Evolutionary conservation across 2,888 invertebrate genomes (phyloP), one percentile per base, ranked within the genome.

Genomic region (Eristalis pertinax): DNA sequence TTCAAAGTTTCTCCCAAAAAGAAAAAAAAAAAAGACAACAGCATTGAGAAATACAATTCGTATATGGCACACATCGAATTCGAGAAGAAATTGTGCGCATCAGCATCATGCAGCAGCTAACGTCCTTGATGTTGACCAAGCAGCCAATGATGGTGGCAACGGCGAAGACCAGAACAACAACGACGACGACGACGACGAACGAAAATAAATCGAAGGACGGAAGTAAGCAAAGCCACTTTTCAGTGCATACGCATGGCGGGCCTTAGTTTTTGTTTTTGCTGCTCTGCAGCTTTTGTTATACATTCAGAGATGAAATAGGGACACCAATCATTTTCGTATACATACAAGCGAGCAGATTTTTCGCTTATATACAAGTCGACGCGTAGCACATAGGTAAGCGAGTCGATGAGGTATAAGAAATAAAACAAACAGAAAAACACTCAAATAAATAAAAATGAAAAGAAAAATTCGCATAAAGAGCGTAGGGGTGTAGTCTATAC

Each of bases 121-220:
- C 69, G 86, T 86, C 86, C 86, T 86, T 86, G 82, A 69, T 82
- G 82, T 78, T 82, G 82, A 78, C 86, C 86, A 86, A 86, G 63
- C 64, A 50, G 77, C 29, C 67, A 68, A 67, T 19, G 50, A 19
- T 50, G 32, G 32, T 32, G 32, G 32, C 32, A 32, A 32, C 32
- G 32, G 32, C 32, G 50, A 50, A 58, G 58, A 29, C 38, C 22
- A 13, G 69, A 63, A 75, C 78, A 50, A 63, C 65, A 38, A 74
- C 26, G 29, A 32, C 32, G 5, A 32, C 32, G 32, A 68, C 64
- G n/a, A 50, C 56, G 19, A 60, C 73, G 41, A n/a, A 76, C 79
- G 62, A 84, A 87, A 87, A 80, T 87, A 87, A 80, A 87, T 84
- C 87, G 87, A 87, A 87, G 87, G 87, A 87, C 87, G 69, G 79